Base-by-base conservation (phyloP, 2,797 vertebrate genomes). In the Halcyon chelicuti region DNA sequence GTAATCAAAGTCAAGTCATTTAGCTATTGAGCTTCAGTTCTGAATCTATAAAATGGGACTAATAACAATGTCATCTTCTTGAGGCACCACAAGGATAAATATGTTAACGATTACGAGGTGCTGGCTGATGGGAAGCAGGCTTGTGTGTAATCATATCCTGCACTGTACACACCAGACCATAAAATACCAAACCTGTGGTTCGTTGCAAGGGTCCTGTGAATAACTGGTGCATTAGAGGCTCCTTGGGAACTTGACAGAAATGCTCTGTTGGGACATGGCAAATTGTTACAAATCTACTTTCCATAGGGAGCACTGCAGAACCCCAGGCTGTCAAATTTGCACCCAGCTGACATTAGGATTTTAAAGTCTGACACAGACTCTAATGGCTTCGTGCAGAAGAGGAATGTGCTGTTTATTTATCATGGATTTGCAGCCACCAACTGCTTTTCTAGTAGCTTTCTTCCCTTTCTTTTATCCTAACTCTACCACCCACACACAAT, bases 401-500 rank as follows among this genome's bases (percentile, higher is more conserved):
- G 79, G 95, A 94, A 95, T 95, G 90, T 92, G 73, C 82, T 97
- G 93, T 95, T 96, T 96, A 90, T 96, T 97, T 96, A 93, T 90
- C 63, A 37, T 94, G 68, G 76, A 76, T 88, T 88, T 94, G 63
- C 76, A 94, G 74, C 71, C 90, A 96, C 91, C 75, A 91, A 79
- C 86, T 96, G 90, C 86, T 96, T 96, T 96, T 67, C 51, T 93
- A 39, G 90, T 94, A 87, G 86, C 68, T 92, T 89, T 93, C 85
- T 96, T 91, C 35, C 35, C 68, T 90, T 94, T 94, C 82, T 97
- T 96, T 94, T 90, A 76, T 93, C 67, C 83, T 88, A 90, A 92
- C 91, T 65, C 54, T 95, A 19, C 93, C 96, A 96, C 94, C 91
- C 94, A 92, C 96, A 52, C 84, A 61, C 76, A 81, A 31, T 76